Percentiles rank a stretch among this genome's conserved stretches.
Conservation (phyloP, 2,888 invertebrate species). For the Odontocolon sp. region DNA sequence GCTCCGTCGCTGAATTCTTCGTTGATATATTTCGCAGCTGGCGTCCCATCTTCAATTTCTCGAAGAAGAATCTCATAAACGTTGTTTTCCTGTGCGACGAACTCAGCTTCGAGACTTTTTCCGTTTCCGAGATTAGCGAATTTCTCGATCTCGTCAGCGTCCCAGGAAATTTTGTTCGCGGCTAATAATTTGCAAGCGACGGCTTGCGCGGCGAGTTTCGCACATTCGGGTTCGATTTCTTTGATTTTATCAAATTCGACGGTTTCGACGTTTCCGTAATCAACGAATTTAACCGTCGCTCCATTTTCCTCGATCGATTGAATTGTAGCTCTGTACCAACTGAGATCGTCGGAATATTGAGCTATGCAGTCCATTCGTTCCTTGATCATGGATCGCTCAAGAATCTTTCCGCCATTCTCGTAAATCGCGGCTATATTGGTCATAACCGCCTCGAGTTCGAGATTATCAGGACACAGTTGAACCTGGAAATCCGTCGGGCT, state of each 20-base stretch:
- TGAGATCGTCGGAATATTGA: constrained; percentile 82
- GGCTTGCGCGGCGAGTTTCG: constrained; percentile 76
- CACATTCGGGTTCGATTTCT: constrained; percentile 71
- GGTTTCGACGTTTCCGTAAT: constrained; percentile 88
- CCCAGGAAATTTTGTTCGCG: constrained; percentile 64
- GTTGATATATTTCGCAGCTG: constrained; percentile 68
- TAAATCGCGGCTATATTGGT: constrained; percentile 69
- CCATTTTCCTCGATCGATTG: constrained; percentile 82
- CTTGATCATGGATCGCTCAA: constrained; percentile 64
- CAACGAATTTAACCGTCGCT: constrained; percentile 85
- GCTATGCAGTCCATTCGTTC: constrained; percentile 72
- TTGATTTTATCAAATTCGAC: constrained; percentile 82
- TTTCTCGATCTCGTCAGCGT: constrained; percentile 59
- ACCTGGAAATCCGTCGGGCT: constrained; percentile 75
- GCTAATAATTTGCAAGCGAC: constrained; percentile 78
- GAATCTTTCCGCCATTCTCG: constrained; percentile 66
- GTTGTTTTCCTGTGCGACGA: constrained; percentile 68
- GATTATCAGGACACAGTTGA: constrained; percentile 72
- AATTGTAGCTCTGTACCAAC: constrained; percentile 86
- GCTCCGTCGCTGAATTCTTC: constrained; percentile 66
- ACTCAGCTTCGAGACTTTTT: constrained; percentile 73
- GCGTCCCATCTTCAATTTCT: constrained; percentile 59
- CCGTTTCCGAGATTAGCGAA: constrained; percentile 66
- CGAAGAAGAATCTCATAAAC: constrained; percentile 71
- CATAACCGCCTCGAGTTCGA: constrained; percentile 72